These are phyloP conservation scores for Rhamphomyia laevipes DNA, from an alignment of 2,888 invertebrate genomes.

Conservation along the genomic window DNA sequence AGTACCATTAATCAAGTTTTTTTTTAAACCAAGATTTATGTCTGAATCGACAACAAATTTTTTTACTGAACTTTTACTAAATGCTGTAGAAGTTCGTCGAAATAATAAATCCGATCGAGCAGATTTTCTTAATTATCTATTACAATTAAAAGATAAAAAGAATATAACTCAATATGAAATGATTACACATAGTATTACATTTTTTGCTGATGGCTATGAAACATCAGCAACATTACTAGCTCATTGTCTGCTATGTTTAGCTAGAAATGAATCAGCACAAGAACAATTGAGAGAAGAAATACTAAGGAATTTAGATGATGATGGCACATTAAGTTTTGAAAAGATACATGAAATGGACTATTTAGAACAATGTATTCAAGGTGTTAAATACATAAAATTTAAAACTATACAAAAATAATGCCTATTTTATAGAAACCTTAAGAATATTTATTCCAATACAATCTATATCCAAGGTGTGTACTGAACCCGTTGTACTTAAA, in stretches of 20 bases:
- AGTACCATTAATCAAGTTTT: slow-evolving; percentile 11
- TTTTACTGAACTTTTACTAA: slow-evolving; percentile 24
- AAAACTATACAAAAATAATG: neutral
- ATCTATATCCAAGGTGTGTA: slow-evolving; percentile 28
- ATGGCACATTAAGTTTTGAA: slow-evolving; percentile 21
- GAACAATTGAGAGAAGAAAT: slow-evolving; percentile 26
- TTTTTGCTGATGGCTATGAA: slow-evolving; percentile 33
- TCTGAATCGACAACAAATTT: slow-evolving; percentile 46
- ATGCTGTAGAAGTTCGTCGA: slow-evolving; percentile 23
- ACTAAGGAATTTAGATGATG: neutral
- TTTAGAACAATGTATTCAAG: slow-evolving; percentile 28
- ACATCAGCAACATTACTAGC: slow-evolving; percentile 27
- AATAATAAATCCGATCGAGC: slow-evolving; percentile 20
- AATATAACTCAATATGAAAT: slow-evolving; percentile 19
- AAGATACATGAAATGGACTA: slow-evolving; percentile 23
- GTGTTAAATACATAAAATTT: slow-evolving; percentile 7
- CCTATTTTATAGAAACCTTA: slow-evolving; percentile 24
- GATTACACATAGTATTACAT: slow-evolving; percentile 29
- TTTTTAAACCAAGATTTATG: slow-evolving; percentile 23
- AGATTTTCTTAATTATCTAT: slow-evolving; percentile 31
- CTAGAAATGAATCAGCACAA: slow-evolving; percentile 18
- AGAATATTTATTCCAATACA: slow-evolving; percentile 28
- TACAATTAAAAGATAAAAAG: slow-evolving; percentile 26
- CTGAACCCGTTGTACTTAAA: slow-evolving; percentile 20
- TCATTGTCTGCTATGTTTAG: slow-evolving; percentile 21